A percentile compares a stretch with the other conserved stretches of the same genome.
phyloP scores from a whole-genome alignment of 1,140 invertebrate genomes.

The Apis dorsata region DNA sequence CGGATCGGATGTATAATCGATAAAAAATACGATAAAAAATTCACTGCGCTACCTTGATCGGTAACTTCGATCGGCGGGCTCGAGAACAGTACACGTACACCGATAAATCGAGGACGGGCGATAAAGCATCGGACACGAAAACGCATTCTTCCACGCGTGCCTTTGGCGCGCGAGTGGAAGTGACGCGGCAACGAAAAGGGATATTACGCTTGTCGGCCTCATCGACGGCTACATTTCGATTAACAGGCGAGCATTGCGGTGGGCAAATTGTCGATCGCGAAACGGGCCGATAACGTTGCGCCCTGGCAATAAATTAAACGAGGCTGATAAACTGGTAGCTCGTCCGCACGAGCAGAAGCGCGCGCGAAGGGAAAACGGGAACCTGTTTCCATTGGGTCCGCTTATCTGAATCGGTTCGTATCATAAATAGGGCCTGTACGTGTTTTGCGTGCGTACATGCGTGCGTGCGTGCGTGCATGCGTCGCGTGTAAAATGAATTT shows the following conservation, averaged over 20 bases:
- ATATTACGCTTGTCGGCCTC: slow-evolving; percentile 30
- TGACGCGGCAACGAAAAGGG: slow-evolving; percentile 5
- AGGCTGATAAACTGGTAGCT: slow-evolving; percentile 59
- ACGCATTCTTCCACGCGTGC: slow-evolving; percentile 1
- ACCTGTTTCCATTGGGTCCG: slow-evolving; percentile 52
- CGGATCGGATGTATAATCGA: too few relatives aligned
- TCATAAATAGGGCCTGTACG: slow-evolving; percentile 50
- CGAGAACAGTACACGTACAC: too few relatives aligned
- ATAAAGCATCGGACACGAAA: slow-evolving; percentile 14
- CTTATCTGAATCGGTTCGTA: slow-evolving; percentile 62
- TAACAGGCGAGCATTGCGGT: slow-evolving; percentile 48
- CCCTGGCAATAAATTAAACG: slow-evolving; percentile 61
- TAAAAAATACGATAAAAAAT: too few relatives aligned
- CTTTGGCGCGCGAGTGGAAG: background rate
- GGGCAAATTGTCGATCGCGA: slow-evolving; percentile 61
- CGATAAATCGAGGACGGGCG: slow-evolving; percentile 18
- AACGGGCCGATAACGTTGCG: slow-evolving; percentile 47
- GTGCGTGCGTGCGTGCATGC: slow-evolving; percentile 10
- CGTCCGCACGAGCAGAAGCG: slow-evolving; percentile 24
- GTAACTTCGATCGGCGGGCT: background rate
- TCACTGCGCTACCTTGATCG: background rate
- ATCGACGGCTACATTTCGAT: slow-evolving; percentile 61
- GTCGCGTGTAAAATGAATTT: slow-evolving; percentile 58
- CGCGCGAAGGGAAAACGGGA: slow-evolving; percentile 43
- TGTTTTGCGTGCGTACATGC: slow-evolving; percentile 7